Base-by-base conservation (phyloP, 92 coral and sea anemone species). In the Zoanthus solanderi region DNA sequence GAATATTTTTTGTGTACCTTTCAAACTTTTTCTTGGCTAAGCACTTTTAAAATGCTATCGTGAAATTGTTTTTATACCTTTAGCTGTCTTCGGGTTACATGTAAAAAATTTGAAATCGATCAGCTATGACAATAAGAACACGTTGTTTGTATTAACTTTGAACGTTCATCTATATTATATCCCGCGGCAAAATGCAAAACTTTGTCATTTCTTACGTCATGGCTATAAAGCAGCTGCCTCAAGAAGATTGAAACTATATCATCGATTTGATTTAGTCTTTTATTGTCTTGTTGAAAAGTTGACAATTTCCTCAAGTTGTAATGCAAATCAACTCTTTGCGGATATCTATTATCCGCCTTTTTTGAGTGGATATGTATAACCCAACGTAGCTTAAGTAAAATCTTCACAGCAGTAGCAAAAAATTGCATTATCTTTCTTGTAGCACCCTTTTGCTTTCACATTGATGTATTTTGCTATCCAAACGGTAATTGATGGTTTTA, bases 341-440 rank as follows among this genome's bases (percentile, higher is more conserved):
- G 45, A 75, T 12, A 42, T n/a, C 45, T 47, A 11, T 66, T 17
- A 18, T 17, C 28, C 29, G 50, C 67, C 45, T 45, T 46, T 11
- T 80, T 67, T 69, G 15, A 50, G 11, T 45, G 3, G 58, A 28
- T 67, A 18, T 81, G 46, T 48, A 50, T 66, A 29, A 23, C 44
- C 75, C 30, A 69, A 31, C 47, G 14, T 7, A 44, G 47, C 6
- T 23, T 42, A 81, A 77, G 68, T n/a, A 5, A 81, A 66, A 81
- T 66, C 46, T 10, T 81, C 75, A 31, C 85, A 81, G 58, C 85
- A 81, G 85, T 46, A 28, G 75, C 18, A 66, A 81, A 48, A 77
- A 46, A 66, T 81, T 46, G 18, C 44, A 81, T 81, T 81, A 67
- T 47, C 66, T 66, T 66, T 9, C 14, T 37, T 14, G 28, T 42